Base-by-base conservation (phyloP, 2,888 invertebrate genomes). In the Hyppa rectilinea region DNA sequence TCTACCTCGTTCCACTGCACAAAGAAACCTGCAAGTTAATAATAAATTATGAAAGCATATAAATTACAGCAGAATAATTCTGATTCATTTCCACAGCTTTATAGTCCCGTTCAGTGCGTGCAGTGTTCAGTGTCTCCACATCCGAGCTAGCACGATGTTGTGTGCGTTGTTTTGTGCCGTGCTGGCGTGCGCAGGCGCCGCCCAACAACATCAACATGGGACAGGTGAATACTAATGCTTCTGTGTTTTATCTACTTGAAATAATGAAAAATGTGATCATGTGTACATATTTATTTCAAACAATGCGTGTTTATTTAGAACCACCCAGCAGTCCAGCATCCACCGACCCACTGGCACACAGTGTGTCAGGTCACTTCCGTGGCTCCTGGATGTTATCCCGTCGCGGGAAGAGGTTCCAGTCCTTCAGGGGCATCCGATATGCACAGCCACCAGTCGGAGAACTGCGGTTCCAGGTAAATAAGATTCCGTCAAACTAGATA, bases 391-490 rank as follows among this genome's bases (percentile, higher is more conserved):
- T 96, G 90, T 70, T 78, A 38, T 90, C 94, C 14, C 91, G 95
- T 0, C 88, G 89, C 29, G 94, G 93, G 1, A 85, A 90, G 17
- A 87, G 84, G 23, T 87, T 96, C 71, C 90, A 90, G 68, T 92
- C 96, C 0, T 96, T 93, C 87, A 88, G 95, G 0, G 96, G 96
- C 2, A 90, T 96, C 34, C 88, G 89, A 2, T 96, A 95, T 67
- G 96, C 95, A 0, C 88, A 93, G 68, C 90, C 96, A 0, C 96
- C 96, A 0, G 81, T 91, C 0, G 92, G 91, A 0, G 85, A 89
- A 1, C 84, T 91, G 9, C 86, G 96, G 26, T 94, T 93, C 70
- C 86, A 96, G 91, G 93, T 92, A 74, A 65, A 20, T 29, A 40
- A n/a, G n/a, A n/a, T n/a, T n/a, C n/a, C n/a, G n/a, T n/a, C n/a